Base-by-base conservation (phyloP, 1,140 invertebrate genomes). In the Heliconius congener region DNA sequence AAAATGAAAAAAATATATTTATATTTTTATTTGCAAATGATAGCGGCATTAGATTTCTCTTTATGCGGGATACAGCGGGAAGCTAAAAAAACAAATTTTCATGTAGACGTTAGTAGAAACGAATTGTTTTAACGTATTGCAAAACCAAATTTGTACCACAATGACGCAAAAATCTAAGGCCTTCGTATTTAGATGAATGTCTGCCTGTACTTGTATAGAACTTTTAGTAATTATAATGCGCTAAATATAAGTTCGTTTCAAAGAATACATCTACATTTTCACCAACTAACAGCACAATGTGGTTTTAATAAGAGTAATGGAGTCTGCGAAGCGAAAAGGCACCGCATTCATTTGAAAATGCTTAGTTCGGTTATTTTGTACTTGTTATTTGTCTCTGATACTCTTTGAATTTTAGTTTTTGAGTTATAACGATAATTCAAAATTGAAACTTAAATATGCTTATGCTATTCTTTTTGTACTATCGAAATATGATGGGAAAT, bases 301-400 rank as follows among this genome's bases (percentile, higher is more conserved):
- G 37, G 71, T 72, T 72, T 72, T 72, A 72, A 72, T 72, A 72
- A 72, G 71, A 72, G 71, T 72, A 72, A 72, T 72, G 71, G 71
- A 72, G 71, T 72, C 71, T 72, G 37, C 71, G 37, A 72, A 72
- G 71, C 71, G 71, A 72, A 72, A 66, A 72, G 71, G 71, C 71
- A 42, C 71, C 71, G 71, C 71, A 72, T 72, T 72, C 71, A 72
- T 72, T 72, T 72, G 71, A 72, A 72, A 72, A 72, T 72, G 71
- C 71, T 72, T 72, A 72, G 71, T 42, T 72, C 71, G 37, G 71
- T 72, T 72, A 72, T 72, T 72, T 72, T 72, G 71, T 72, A 39
- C 71, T 72, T 72, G 71, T 39, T 72, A 37, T 72, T 72, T 72
- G 71, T 72, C 37, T 72, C 37, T 37, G 71, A 39, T 72, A 72